These are phyloP conservation scores for Pseudochaenichthys georgianus DNA, from an alignment of 2,797 vertebrate genomes.

Conservation along the genomic window DNA sequence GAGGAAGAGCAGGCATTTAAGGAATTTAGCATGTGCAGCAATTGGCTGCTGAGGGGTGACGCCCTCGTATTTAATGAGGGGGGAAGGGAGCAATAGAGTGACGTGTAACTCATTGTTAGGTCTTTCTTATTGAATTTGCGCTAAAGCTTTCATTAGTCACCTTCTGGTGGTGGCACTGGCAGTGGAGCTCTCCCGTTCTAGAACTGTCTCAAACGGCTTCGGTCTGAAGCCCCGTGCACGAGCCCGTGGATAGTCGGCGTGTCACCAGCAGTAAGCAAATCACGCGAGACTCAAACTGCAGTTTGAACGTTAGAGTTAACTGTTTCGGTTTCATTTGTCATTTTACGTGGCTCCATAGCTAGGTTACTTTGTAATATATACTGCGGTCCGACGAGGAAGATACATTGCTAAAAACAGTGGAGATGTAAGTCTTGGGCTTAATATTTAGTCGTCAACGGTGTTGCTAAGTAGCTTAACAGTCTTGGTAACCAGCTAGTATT, in stretches of 20 bases:
- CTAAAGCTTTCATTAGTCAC: not conserved
- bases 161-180: not conserved
- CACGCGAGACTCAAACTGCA: constrained; percentile 59
- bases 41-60: no score
- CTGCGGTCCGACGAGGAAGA: constrained; percentile 34
- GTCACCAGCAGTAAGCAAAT: constrained; percentile 58
- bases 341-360: constrained; percentile 33
- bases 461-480: constrained; percentile 10
- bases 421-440: constrained; percentile 74
- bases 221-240: not conserved
- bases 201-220: constrained; percentile 34
- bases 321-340: constrained; percentile 54
- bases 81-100: no score
- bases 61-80: no score
- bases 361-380: constrained; percentile 1
- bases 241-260: constrained; percentile 12
- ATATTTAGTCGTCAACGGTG: not conserved
- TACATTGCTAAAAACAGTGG: constrained; percentile 38
- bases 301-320: constrained; percentile 50
- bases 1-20: no score
- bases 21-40: no score
- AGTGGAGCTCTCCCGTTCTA: constrained; percentile 49
- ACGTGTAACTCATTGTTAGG: no score
- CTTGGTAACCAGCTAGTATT: constrained; percentile 26
- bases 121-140: no score